Evolutionary conservation across 2,888 invertebrate genomes (phyloP).

Genomic region (Thera britannica): DNA sequence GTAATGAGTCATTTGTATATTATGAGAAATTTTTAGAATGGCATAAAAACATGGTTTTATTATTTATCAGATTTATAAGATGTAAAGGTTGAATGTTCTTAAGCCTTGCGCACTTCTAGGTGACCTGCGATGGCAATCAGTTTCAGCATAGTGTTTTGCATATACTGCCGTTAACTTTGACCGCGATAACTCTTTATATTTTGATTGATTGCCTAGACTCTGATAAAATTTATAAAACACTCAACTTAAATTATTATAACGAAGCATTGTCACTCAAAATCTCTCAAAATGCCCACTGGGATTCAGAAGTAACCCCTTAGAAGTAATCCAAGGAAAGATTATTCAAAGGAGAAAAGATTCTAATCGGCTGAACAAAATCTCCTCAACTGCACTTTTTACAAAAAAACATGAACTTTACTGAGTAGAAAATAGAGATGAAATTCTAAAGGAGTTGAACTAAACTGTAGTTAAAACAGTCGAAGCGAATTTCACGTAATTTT

Average conservation of each 20-base stretch:
- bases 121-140: too few species aligned
- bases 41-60: too few species aligned
- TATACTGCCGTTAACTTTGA: too few species aligned
- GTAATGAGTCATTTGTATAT: too few species aligned
- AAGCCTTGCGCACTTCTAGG: too few species aligned
- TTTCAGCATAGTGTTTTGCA: too few species aligned
- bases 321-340: conserved; percentile 32
- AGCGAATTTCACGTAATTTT: conserved; percentile 60
- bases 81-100: too few species aligned
- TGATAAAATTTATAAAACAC: too few species aligned
- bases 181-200: too few species aligned
- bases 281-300: conserved; percentile 6
- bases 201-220: too few species aligned
- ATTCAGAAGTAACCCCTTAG: conserved; percentile 7
- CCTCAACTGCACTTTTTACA: conserved; percentile 35
- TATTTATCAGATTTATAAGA: too few species aligned
- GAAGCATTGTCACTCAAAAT: conserved; percentile 12
- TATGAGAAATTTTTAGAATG: too few species aligned
- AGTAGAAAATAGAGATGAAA: conserved; percentile 16
- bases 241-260: conserved; percentile 14
- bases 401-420: neutral
- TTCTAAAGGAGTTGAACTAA: neutral
- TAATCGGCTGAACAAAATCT: conserved; percentile 28
- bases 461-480: conserved; percentile 27
- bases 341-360: conserved; percentile 33